These are phyloP conservation scores for Helicoverpa armigera DNA, from an alignment of 1,140 invertebrate species.

Conservation along the genomic window DNA sequence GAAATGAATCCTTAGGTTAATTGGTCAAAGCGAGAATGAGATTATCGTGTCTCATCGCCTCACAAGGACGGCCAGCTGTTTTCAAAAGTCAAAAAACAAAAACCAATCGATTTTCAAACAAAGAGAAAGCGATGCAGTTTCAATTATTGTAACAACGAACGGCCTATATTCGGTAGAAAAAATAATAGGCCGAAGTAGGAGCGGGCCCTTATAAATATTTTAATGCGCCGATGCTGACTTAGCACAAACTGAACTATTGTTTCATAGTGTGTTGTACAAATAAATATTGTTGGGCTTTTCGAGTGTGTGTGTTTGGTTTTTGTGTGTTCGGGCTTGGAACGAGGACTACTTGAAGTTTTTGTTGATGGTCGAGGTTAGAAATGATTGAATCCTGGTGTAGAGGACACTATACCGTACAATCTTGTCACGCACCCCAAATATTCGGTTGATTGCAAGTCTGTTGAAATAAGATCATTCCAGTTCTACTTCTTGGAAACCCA, in stretches of 20 bases:
- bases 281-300: conserved; percentile 28
- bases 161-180: conserved; percentile 24
- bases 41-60: background rate
- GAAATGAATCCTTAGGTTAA: too few species aligned
- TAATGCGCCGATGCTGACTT: conserved; percentile 59
- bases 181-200: conserved; percentile 17
- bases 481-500: background rate
- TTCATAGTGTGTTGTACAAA: conserved; percentile 43
- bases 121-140: conserved; percentile 31
- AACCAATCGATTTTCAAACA: background rate
- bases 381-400: background rate
- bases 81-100: background rate
- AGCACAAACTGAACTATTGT: conserved; percentile 48
- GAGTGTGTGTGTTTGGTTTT: conserved; percentile 11
- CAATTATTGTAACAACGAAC: conserved; percentile 29
- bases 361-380: background rate
- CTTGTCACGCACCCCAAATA: too few species aligned
- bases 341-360: background rate
- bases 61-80: background rate
- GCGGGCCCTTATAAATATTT: conserved; percentile 58
- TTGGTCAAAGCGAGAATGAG: background rate
- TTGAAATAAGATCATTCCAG: too few species aligned
- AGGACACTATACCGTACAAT: background rate
- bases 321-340: conserved; percentile 2
- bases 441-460: too few species aligned